Percentiles rank a stretch among this genome's conserved stretches.
phyloP scores from a whole-genome alignment of 1,140 invertebrate species.

The Idris sp. region DNA sequence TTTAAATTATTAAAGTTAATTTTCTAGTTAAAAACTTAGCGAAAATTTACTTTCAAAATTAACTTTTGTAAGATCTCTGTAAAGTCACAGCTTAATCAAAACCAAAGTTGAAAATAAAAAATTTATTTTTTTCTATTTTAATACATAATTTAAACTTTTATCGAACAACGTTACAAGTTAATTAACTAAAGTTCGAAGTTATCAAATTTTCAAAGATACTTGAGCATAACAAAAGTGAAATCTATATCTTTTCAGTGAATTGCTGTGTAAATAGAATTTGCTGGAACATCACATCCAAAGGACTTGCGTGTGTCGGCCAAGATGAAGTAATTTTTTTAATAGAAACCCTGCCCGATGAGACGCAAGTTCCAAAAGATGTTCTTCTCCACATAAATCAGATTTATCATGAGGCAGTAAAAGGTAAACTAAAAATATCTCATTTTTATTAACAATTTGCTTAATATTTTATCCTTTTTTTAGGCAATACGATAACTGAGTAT shows the following conservation, averaged over 20 bases:
- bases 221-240: too few relatives aligned
- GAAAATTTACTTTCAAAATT: too few relatives aligned
- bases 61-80: too few relatives aligned
- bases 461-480: constrained; percentile 73
- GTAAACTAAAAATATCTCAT: constrained; percentile 70
- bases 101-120: too few relatives aligned
- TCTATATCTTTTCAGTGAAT: constrained; percentile 86
- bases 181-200: too few relatives aligned
- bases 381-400: constrained; percentile 87
- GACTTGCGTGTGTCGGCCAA: constrained; percentile 89
- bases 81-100: too few relatives aligned
- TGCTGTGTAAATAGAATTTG: constrained; percentile 89
- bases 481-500: constrained; percentile 85
- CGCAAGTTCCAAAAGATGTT: constrained; percentile 85
- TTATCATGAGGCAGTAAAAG: constrained; percentile 88
- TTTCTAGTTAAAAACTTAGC: too few relatives aligned
- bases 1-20: too few relatives aligned
- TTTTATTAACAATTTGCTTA: constrained; percentile 25
- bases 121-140: too few relatives aligned
- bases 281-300: constrained; percentile 89
- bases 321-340: constrained; percentile 91
- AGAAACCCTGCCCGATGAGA: constrained; percentile 85
- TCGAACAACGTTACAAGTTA: too few relatives aligned
- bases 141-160: too few relatives aligned
- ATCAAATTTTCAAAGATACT: too few relatives aligned